phyloP scores from a whole-genome alignment of 2,888 invertebrate genomes.

The Pandemis corylana region DNA sequence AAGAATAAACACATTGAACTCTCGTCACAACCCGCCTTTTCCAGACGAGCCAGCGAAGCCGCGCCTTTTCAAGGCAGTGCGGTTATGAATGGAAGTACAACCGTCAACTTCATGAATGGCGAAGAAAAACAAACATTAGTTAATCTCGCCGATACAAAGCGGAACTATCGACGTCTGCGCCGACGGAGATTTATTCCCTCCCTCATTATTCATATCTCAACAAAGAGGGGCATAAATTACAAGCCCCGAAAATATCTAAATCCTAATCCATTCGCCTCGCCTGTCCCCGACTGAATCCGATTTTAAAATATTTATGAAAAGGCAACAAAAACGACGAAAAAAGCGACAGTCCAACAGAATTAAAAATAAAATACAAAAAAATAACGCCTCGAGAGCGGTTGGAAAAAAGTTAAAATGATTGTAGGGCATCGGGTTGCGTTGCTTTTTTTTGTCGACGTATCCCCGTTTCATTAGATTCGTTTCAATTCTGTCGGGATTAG shows the following conservation, averaged over 20 bases:
- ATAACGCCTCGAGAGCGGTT: conserved; percentile 73
- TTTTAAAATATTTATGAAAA: conserved; percentile 85
- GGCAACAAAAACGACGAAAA: conserved; percentile 69
- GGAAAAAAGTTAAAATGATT: conserved; percentile 83
- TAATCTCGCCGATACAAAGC: conserved; percentile 32
- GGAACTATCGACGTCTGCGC: conserved; percentile 57
- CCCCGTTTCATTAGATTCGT: conserved; percentile 82
- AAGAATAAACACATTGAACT: neutral
- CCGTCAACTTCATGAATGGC: conserved; percentile 33
- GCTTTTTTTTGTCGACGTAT: conserved; percentile 68
- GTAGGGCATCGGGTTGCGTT: conserved; percentile 76
- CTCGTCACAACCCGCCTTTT: neutral
- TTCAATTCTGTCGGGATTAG: conserved; percentile 82
- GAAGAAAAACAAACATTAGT: conserved; percentile 38
- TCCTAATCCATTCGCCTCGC: conserved; percentile 83
- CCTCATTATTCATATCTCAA: conserved; percentile 82
- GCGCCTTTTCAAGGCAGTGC: neutral
- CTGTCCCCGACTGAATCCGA: conserved; percentile 82
- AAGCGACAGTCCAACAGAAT: conserved; percentile 74
- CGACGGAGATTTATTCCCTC: conserved; percentile 64
- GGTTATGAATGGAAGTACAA: conserved; percentile 34
- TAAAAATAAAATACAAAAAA: conserved; percentile 71
- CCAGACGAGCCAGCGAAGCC: neutral
- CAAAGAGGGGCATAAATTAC: conserved; percentile 82
- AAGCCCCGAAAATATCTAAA: conserved; percentile 82